phyloP scores from a whole-genome alignment of 2,113 vertebrate genomes.

The Puma concolor region DNA sequence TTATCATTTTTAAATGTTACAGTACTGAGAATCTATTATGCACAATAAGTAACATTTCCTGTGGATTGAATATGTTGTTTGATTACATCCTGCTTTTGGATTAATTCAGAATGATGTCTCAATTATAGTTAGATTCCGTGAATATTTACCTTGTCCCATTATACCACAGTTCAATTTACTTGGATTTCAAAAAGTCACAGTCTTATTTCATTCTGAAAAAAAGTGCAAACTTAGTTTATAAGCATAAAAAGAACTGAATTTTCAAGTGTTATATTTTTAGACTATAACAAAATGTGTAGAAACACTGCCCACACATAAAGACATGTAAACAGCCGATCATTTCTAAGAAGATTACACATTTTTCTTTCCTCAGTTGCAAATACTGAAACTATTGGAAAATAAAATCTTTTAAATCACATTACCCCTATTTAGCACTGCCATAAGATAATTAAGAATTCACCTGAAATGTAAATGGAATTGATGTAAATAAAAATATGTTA shows the following conservation, averaged over 20 bases:
- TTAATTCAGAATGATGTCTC: not conserved
- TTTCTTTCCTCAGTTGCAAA: not conserved
- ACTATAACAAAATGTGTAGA: not conserved
- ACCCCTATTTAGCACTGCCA: not conserved
- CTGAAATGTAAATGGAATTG: not conserved
- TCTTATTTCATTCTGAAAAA: not conserved
- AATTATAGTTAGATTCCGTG: not conserved
- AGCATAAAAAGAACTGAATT: not conserved
- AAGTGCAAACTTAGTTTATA: not conserved
- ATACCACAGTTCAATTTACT: not conserved
- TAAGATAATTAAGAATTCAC: not conserved
- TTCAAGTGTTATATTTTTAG: conserved; percentile 17
- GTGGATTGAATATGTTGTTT: not conserved
- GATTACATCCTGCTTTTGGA: not conserved
- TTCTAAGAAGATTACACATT: not conserved
- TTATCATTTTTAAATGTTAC: not conserved
- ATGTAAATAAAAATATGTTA: not conserved
- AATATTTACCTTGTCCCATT: not conserved
- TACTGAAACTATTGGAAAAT: not conserved
- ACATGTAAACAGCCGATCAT: not conserved
- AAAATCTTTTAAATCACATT: not conserved
- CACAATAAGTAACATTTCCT: not conserved
- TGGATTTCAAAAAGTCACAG: not conserved
- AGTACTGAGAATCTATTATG: not conserved
- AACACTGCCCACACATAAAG: not conserved